Evolutionary conservation across 2,888 invertebrate species (phyloP).

Genomic region (Cataglyphis cursor): DNA sequence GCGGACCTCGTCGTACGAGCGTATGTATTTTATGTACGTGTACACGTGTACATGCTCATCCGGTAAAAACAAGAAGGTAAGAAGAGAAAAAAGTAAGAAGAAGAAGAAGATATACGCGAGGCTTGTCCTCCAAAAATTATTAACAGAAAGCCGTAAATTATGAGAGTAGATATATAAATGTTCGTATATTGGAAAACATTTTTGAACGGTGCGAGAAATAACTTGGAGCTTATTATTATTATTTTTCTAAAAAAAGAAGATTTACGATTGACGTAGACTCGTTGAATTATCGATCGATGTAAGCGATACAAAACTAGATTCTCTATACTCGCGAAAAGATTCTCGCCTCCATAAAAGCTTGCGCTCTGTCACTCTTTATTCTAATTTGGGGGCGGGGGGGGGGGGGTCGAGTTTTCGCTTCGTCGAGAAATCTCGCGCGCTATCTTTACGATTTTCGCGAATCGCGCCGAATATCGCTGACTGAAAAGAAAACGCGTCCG

Average conservation of each 20-base stretch:
- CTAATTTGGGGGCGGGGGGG: not conserved
- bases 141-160: constrained; percentile 19
- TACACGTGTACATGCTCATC: not conserved
- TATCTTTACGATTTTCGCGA: constrained; percentile 52
- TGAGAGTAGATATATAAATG: not conserved
- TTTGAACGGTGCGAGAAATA: not conserved
- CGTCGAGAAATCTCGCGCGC: not conserved
- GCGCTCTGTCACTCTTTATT: constrained; percentile 10
- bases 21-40: not conserved
- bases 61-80: constrained; percentile 19
- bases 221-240: not conserved
- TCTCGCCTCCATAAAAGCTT: not conserved
- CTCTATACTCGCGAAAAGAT: not conserved
- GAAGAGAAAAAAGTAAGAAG: constrained; percentile 1
- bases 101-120: not conserved
- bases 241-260: not conserved
- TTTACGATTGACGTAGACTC: not conserved
- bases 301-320: not conserved
- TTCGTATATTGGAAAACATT: not conserved
- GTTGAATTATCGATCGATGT: not conserved
- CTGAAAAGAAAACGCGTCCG: constrained; percentile 26
- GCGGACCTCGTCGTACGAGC: constrained; percentile 35
- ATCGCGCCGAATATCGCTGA: constrained; percentile 34
- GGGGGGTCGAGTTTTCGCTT: not conserved
- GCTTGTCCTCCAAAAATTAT: constrained; percentile 31